Evolutionary conservation across 64 coral and sea anemone genomes (phyloP), one percentile per base, ranked within the genome.

Genomic region (Montipora foliosa): DNA sequence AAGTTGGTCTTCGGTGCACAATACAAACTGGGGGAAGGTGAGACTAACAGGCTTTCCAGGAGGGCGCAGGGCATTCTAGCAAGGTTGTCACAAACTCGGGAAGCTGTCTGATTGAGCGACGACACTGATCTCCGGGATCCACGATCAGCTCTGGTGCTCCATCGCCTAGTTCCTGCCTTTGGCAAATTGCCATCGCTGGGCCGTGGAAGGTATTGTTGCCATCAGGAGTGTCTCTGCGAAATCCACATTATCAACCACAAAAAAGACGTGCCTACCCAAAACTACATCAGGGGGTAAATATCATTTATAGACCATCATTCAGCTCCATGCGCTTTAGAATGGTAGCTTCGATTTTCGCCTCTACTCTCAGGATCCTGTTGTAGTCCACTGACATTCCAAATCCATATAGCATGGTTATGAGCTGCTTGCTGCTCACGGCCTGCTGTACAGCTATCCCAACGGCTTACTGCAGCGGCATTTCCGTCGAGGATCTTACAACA

Each of bases 41-140:
- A 70, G 79, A 11, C 47, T 49, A 1, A 50, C 6, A 9, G 79
- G 79, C 68, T 74, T 82, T 15, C 1, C 8, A 8, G 14, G 57
- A 67, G 4, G 79, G 78, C 9, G 25, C 68, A 75, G 49, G 52
- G 2, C 93, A 89, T 60, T 94, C 87, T 8, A 78, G 37, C 11
- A 89, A 57, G 61, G 17, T 75, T 47, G 87, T 83, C 4, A 94
- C 16, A 19, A 79, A 89, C 44, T 94, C 79, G 7, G 92, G 86
- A 61, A 94, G 48, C 59, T 94, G 15, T 89, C 45, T 75, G 14
- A 83, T 83, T 48, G 92, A 82, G 14, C 87, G 68, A 76, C 80
- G 64, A 14, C 76, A 49, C 46, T 50, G 76, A 50, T 16, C 76
- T 78, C 9, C 1, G 47, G 12, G 8, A 50, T 78, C 76, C 9